Conservation (phyloP, 2,888 invertebrate genomes). For the Eupithecia centaureata region DNA sequence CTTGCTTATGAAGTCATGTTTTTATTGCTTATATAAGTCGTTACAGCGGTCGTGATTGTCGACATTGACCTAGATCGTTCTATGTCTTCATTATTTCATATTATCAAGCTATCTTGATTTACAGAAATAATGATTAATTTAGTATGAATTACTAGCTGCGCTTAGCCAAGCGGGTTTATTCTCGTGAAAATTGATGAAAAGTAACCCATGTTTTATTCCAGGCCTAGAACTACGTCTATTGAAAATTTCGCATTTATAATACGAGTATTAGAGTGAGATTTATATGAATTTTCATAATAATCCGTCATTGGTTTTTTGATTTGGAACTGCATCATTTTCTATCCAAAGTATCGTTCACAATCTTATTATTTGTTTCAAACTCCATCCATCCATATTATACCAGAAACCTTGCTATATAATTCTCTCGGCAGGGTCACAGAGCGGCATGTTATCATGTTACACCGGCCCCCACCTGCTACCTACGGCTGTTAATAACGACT, state of each 20-base stretch:
- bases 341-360: background rate
- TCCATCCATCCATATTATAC: background rate
- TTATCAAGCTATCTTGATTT: background rate
- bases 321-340: background rate
- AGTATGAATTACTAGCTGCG: too few species aligned
- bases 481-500: background rate
- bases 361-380: background rate
- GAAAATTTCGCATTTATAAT: too few species aligned
- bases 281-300: too few species aligned
- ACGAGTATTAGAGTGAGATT: too few species aligned
- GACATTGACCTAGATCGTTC: constrained; percentile 29
- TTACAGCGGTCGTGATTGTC: constrained; percentile 28
- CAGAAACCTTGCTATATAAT: constrained; percentile 21
- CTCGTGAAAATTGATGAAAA: too few species aligned
- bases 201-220: too few species aligned
- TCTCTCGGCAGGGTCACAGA: constrained; percentile 12
- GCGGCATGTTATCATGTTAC: constrained; percentile 14
- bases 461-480: constrained; percentile 14
- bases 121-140: too few species aligned
- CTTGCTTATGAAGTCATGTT: constrained; percentile 36
- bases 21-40: constrained; percentile 30
- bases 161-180: too few species aligned
- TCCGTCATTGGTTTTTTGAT: background rate
- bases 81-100: constrained; percentile 3
- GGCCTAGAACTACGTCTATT: too few species aligned